Percentiles rank a stretch among this genome's conserved stretches.
phyloP scores from a whole-genome alignment of 2,888 invertebrate genomes.

The Tipula unca region DNA sequence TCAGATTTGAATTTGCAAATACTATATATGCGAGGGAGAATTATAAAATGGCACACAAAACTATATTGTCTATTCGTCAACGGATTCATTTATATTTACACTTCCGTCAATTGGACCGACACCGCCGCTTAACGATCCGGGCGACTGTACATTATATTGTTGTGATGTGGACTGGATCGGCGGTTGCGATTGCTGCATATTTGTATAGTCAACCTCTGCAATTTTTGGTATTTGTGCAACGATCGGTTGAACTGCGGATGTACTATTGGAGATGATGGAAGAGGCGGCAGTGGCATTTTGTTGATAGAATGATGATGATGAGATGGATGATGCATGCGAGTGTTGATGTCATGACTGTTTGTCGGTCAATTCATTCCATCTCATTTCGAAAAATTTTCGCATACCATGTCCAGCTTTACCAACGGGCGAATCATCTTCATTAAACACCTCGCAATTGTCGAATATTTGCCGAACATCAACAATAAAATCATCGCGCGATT shows the following conservation, averaged over 20 bases:
- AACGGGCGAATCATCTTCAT: constrained; percentile 96
- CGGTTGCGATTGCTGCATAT: not conserved
- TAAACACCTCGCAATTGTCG: constrained; percentile 95
- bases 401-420: constrained; percentile 93
- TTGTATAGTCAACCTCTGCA: not conserved
- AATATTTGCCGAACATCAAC: constrained; percentile 89
- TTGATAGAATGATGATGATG: not conserved
- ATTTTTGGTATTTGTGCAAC: not conserved
- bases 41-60: not conserved
- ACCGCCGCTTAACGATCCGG: not conserved
- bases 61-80: not conserved
- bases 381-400: constrained; percentile 84
- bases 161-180: not conserved
- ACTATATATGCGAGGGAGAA: not conserved
- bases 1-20: not conserved
- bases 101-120: not conserved
- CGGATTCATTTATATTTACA: not conserved
- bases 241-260: not conserved
- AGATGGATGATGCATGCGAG: not conserved
- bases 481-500: constrained; percentile 85
- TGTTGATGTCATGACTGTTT: constrained; percentile 42
- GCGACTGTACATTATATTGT: not conserved
- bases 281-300: not conserved
- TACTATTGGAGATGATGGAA: not conserved
- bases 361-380: constrained; percentile 66